Conservation (phyloP, 2,113 vertebrate genomes). For the Leucopsar rothschildi region DNA sequence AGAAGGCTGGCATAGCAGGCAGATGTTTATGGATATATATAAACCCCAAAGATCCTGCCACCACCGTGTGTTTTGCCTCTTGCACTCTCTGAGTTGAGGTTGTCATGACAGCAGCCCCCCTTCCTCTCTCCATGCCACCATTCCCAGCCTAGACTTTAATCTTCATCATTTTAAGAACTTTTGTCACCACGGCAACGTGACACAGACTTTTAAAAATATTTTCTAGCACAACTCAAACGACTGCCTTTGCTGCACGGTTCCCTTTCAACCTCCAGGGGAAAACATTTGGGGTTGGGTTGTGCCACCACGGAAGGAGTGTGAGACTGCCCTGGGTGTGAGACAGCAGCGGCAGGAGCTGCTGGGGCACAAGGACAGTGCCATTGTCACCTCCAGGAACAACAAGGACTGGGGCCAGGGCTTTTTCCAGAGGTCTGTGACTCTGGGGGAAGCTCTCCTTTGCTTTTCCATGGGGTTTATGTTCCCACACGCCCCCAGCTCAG, state of each 20-base stretch:
- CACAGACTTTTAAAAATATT: conserved; percentile 50
- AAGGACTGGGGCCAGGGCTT: neutral
- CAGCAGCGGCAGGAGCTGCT: neutral
- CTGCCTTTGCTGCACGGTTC: neutral
- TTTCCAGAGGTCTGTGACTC: neutral
- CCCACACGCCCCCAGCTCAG: neutral
- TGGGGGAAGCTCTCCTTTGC: neutral
- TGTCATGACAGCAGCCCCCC: conserved; percentile 45
- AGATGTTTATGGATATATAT: conserved; percentile 32
- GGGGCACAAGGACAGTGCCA: fast-evolving
- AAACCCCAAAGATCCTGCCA: conserved; percentile 35
- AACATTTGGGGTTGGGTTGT: neutral
- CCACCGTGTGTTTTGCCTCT: conserved; percentile 22
- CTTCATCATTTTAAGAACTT: conserved; percentile 51
- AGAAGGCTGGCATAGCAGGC: neutral
- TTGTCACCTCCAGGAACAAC: neutral
- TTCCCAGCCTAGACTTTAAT: conserved; percentile 35
- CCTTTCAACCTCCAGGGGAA: neutral
- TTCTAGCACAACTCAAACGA: neutral
- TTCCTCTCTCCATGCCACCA: conserved; percentile 19
- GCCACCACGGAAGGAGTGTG: neutral
- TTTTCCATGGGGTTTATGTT: neutral
- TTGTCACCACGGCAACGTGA: conserved; percentile 43
- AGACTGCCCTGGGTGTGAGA: neutral
- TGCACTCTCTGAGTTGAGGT: neutral